Evolutionary conservation across 92 coral and sea anemone species (phyloP).

Genomic region (Parazoanthus atlanticus): DNA sequence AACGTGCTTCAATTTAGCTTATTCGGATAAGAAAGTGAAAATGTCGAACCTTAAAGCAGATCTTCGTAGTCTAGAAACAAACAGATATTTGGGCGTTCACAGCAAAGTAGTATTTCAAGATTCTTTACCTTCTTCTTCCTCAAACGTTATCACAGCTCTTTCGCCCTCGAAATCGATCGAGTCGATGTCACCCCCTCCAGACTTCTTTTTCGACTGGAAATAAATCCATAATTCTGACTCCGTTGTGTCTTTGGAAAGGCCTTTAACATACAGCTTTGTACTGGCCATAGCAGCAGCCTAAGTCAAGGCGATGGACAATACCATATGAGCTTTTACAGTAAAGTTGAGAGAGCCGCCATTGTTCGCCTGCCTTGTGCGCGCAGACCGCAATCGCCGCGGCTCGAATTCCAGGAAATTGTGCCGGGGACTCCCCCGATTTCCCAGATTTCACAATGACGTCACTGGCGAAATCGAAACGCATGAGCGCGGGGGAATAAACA

Average conservation of each 20-base stretch:
- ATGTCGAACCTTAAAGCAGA: background rate
- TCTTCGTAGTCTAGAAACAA: background rate
- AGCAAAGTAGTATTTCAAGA: background rate
- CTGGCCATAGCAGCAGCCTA: background rate
- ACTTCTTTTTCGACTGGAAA: conserved; percentile 27
- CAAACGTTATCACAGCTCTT: conserved; percentile 7
- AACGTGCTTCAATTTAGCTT: no score
- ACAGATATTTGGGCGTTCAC: background rate
- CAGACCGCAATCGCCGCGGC: background rate
- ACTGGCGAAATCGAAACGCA: background rate
- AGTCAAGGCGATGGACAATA: background rate
- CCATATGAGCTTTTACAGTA: background rate
- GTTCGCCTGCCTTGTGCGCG: background rate
- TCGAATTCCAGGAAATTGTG: conserved; percentile 15
- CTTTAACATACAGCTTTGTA: conserved; percentile 9
- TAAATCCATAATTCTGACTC: conserved; percentile 17
- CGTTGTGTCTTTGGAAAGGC: conserved; percentile 29
- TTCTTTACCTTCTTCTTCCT: conserved; percentile 24
- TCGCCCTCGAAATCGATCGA: conserved; percentile 1
- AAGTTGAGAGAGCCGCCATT: background rate
- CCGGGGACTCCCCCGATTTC: conserved; percentile 36
- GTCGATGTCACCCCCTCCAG: conserved; percentile 29
- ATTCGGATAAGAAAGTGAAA: no score
- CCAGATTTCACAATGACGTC: conserved; percentile 12
- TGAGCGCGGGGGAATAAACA: no score